Evolutionary conservation across 2,888 invertebrate genomes (phyloP), one percentile per base, ranked within the genome.

Genomic region (Tetrapedia diversipes): DNA sequence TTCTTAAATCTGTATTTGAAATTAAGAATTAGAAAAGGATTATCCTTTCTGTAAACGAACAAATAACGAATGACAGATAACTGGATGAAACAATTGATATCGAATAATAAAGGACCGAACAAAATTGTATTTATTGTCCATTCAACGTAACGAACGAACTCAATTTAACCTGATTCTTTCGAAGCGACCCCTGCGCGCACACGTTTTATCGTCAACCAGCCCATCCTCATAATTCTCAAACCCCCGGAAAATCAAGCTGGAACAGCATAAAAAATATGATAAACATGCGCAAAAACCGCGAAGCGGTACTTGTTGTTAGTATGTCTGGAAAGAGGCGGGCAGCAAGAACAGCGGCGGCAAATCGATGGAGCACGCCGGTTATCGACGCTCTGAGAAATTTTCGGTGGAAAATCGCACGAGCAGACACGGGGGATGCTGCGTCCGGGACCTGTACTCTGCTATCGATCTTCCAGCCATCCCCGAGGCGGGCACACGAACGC

Each of bases 381-480:
- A 59, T 59, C 73, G 76, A 51, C 67, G 69, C 51, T 69, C 45
- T 45, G 45, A 59, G 67, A 59, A 83, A 72, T 78, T 78, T 81
- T 78, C 66, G 60, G 72, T 67, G 63, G 72, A 83, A 83, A 82
- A 83, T 81, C 78, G 82, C 75, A 53, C 65, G 65, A 47, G 66
- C 72, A 65, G 66, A 66, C 70, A 61, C 67, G 69, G 69, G 70
- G 70, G 79, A 83, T 83, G 84, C 82, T 82, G 82, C 61, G 83
- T 83, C 82, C 82, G 83, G 83, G 82, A 82, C 72, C 75, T 79
- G 83, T 85, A 85, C 87, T 86, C 82, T 54, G 82, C 86, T 91
- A 91, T 91, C 91, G 91, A 91, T 91, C 89, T 89, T 82, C 77
- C 84, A 82, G 86, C 87, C 83, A 85, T 86, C 86, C 84, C 85